Evolutionary conservation across 2,113 vertebrate species (phyloP).

Genomic region (Ivindomyrus marchei): DNA sequence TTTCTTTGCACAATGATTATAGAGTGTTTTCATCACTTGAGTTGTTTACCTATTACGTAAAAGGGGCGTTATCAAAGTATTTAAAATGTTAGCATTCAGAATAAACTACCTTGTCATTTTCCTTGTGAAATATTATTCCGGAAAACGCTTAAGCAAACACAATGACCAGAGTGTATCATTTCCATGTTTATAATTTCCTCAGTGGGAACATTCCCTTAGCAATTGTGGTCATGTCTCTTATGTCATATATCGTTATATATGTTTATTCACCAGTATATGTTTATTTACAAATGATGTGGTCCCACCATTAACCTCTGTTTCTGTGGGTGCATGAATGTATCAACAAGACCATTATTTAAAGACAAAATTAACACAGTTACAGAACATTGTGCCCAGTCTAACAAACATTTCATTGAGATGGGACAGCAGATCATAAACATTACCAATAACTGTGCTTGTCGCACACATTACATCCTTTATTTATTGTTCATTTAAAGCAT

Average conservation of each 20-base stretch:
- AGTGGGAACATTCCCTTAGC: background rate
- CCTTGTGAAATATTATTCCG: background rate
- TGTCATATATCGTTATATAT: background rate
- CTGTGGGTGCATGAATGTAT: background rate
- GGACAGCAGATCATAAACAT: background rate
- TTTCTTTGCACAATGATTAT: background rate
- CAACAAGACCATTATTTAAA: background rate
- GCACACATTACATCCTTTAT: background rate
- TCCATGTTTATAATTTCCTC: background rate
- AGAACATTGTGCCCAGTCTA: background rate
- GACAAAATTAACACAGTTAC: background rate
- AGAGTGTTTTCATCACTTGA: background rate
- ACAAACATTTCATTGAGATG: background rate
- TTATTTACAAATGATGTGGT: background rate
- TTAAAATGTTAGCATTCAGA: background rate
- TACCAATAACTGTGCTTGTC: background rate
- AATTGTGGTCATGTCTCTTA: background rate
- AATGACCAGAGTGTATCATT: background rate
- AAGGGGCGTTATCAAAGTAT: background rate
- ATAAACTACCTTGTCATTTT: background rate
- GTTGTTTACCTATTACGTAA: background rate
- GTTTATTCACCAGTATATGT: background rate
- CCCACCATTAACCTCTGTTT: background rate
- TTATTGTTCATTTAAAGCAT: constrained; percentile 14
- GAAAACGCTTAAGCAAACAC: background rate